Base-by-base conservation (phyloP, 2,113 vertebrate genomes). In the Tricholaema leucomelas region DNA sequence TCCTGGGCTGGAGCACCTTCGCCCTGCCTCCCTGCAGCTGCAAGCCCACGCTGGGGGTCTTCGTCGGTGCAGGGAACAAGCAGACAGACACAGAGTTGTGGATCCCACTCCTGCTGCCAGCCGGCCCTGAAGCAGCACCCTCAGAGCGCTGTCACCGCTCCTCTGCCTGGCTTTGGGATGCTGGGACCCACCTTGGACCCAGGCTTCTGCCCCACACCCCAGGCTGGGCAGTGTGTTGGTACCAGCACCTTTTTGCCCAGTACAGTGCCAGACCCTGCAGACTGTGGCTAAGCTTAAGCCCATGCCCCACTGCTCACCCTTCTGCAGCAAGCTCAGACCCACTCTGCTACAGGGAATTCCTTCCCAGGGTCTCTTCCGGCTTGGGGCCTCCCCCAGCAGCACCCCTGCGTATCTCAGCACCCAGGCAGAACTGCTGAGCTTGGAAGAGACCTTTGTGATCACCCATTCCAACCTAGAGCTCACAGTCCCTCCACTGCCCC, bases 11-110 rank as follows among this genome's bases (percentile, higher is more conserved):
- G 60, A 31, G 75, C 2, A 1, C 14, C 5, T 55, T 30, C 36
- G 63, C 42, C 14, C 5, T 30, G 31, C 60, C 19, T 5, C 17
- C 0, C 2, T 8, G 52, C 63, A n/a, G n/a, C 9, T 24, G 56
- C 46, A 44, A 65, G 35, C 6, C 0, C 76, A 38, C 2, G 2
- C 10, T 63, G 1, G 6, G 64, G 82, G 40, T 74, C 85, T 66
- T 70, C 75, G 76, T 16, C 82, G 6, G 54, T 69, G 88, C 54
- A 17, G 50, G 85, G 46, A 48, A 58, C 0, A 16, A 72, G 88
- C 21, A 2, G 10, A 24, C 2, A 38, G 48, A 38, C 48, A 0
- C 17, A 65, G 72, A 40, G 4, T 15, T 2, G 21, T 1, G 0
- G 42, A n/a, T 46, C 40, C 35, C 52, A 23, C 35, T 59, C 63